Base-by-base conservation (phyloP, 2,888 invertebrate species). In the Teleogryllus oceanicus region DNA sequence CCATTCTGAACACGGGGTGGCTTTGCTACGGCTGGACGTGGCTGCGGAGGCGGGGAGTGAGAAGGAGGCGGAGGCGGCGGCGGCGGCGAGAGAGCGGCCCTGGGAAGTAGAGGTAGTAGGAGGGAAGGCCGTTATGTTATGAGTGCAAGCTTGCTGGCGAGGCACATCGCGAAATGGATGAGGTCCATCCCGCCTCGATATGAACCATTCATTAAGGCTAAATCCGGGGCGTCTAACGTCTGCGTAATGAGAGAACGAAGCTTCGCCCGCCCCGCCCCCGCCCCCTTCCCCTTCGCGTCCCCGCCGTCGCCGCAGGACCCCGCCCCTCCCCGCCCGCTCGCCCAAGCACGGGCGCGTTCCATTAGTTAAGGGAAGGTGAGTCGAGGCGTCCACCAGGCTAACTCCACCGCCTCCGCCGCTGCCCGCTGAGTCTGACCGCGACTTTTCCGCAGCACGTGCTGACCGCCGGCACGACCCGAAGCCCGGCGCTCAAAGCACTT, bases 191-290 rank as follows among this genome's bases (percentile, higher is more conserved):
- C 76, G 75, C 80, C 78, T 79, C 81, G 80, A 81, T 81, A 81
- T 81, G 81, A 81, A 75, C 80, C 82, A 82, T 82, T 82, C 82
- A 82, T 82, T 82, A 80, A 80, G 77, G 80, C 76, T 79, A 79
- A 80, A 81, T 78, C 78, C 81, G 79, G 77, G 79, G 50, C 75
- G 75, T 75, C 75, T 75, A 75, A 75, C 75, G 75, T 75, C 21
- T 75, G 20, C 49, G 77, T 77, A 77, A 77, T 77, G 77, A 77
- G 77, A 77, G 76, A 24, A 76, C 21, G 76, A 62, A 62, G 62
- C 62, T 62, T 62, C 62, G 62, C 62, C 13, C n/a, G 13, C 62
- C 62, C 62, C 62, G 24, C 62, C 10, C 18, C 62, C 62, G 62
- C 18, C 10, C 62, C 62, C 62, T 8, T 62, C 13, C 62, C n/a